Evolutionary conservation across 1,140 invertebrate species (phyloP).

Genomic region (Pogonomyrmex californicus): DNA sequence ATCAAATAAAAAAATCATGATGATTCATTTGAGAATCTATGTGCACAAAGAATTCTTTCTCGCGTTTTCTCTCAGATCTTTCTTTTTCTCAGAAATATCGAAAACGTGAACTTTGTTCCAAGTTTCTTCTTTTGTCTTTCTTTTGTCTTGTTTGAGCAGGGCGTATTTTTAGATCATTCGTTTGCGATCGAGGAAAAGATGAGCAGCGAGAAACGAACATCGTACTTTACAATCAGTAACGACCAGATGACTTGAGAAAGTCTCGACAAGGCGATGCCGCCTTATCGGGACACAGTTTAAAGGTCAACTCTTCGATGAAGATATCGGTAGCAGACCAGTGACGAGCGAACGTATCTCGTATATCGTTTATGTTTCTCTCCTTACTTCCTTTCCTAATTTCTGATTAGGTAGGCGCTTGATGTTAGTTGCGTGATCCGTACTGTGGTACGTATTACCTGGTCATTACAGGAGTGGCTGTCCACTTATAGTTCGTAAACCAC

Average conservation of each 20-base stretch:
- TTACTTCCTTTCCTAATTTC: slow-evolving; percentile 33
- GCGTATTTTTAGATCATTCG: background rate
- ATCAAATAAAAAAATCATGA: background rate
- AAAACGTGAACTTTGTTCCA: background rate
- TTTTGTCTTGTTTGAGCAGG: too few species aligned
- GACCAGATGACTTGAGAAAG: slow-evolving; percentile 65
- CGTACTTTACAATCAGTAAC: slow-evolving; percentile 41
- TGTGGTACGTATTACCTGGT: background rate
- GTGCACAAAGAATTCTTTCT: background rate
- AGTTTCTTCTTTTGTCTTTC: background rate
- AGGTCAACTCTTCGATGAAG: slow-evolving; percentile 79
- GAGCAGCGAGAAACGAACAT: slow-evolving; percentile 28
- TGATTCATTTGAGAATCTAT: background rate
- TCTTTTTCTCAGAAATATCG: background rate
- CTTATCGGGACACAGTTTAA: slow-evolving; percentile 80
- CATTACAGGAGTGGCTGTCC: background rate
- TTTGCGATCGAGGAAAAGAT: background rate
- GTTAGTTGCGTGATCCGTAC: background rate
- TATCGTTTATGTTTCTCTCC: slow-evolving; percentile 10
- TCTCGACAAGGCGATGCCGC: slow-evolving; percentile 50
- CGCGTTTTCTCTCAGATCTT: too few species aligned
- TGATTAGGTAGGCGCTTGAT: background rate
- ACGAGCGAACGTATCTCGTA: slow-evolving; percentile 35
- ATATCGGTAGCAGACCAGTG: slow-evolving; percentile 75
- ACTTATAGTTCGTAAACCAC: slow-evolving; percentile 8